A percentile compares a stretch with the other conserved stretches of the same genome.
Conservation (phyloP, 2,888 invertebrate genomes). For the Coenonympha arcania region DNA sequence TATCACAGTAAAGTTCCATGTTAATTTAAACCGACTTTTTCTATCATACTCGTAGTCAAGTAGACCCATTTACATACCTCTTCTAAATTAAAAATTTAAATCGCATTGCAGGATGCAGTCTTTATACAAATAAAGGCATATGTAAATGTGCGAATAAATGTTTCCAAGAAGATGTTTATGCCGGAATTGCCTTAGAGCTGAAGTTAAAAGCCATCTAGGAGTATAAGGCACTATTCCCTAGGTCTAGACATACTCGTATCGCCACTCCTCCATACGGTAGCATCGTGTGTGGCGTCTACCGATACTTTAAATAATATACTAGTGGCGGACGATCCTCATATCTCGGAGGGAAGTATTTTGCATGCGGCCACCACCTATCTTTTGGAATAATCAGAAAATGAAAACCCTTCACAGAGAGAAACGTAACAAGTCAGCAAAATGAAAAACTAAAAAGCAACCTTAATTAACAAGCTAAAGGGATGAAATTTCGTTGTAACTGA, state of each 20-base stretch:
- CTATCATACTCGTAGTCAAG: neutral
- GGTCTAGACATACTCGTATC: conserved; percentile 14
- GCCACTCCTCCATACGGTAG: conserved; percentile 35
- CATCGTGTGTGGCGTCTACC: conserved; percentile 64
- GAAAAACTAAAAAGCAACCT: conserved; percentile 26
- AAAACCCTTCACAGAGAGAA: conserved; percentile 12
- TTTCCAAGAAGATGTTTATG: conserved; percentile 12
- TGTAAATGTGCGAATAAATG: conserved; percentile 18
- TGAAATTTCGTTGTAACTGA: conserved; percentile 17
- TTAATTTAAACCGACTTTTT: neutral
- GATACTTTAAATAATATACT: conserved; percentile 62
- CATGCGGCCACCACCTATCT: conserved; percentile 67
- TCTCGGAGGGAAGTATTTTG: conserved; percentile 71
- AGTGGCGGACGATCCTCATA: conserved; percentile 60
- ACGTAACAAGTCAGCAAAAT: neutral
- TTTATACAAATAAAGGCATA: conserved; percentile 15
- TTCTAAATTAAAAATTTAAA: conserved; percentile 9
- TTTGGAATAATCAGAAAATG: conserved; percentile 66
- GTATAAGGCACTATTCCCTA: conserved; percentile 6
- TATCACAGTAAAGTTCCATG: too few species aligned
- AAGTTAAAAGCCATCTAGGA: conserved; percentile 3
- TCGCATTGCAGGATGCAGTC: neutral
- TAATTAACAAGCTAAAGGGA: conserved; percentile 13
- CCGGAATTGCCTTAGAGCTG: conserved; percentile 10
- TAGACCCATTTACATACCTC: neutral